Evolutionary conservation across 2,113 vertebrate genomes (phyloP).

Genomic region (Terrapene triunguis): DNA sequence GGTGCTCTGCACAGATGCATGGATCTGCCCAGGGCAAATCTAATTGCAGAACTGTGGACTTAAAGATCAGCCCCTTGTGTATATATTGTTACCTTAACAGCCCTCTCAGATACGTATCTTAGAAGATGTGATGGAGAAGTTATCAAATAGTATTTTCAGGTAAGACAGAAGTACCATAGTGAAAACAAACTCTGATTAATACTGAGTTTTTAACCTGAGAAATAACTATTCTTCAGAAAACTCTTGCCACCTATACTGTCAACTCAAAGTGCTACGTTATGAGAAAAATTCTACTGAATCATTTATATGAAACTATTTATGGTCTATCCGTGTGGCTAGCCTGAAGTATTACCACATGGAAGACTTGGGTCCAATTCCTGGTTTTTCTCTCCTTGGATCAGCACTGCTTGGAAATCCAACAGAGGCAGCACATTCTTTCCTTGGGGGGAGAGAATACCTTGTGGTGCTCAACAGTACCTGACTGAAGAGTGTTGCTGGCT

Average conservation of each 20-base stretch:
- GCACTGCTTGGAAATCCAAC: neutral
- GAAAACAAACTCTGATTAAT: neutral
- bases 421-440: neutral
- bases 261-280: neutral
- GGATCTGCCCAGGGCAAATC: neutral
- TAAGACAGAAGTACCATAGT: conserved; percentile 58
- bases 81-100: conserved; percentile 76
- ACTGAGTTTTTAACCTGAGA: neutral
- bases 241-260: neutral
- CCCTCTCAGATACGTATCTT: conserved; percentile 87
- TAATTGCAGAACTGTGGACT: neutral
- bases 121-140: conserved; percentile 94
- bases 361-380: neutral
- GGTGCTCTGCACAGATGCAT: neutral
- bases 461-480: neutral
- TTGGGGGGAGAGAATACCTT: neutral
- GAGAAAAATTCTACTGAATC: neutral
- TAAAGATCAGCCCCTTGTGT: neutral
- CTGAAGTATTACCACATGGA: neutral
- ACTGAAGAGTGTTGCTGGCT: neutral
- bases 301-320: neutral
- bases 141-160: conserved; percentile 90
- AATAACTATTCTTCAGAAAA: neutral
- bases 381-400: neutral
- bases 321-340: neutral